Evolutionary conservation across 2,888 invertebrate species (phyloP).

Genomic region (Habrosyne pyritoides): DNA sequence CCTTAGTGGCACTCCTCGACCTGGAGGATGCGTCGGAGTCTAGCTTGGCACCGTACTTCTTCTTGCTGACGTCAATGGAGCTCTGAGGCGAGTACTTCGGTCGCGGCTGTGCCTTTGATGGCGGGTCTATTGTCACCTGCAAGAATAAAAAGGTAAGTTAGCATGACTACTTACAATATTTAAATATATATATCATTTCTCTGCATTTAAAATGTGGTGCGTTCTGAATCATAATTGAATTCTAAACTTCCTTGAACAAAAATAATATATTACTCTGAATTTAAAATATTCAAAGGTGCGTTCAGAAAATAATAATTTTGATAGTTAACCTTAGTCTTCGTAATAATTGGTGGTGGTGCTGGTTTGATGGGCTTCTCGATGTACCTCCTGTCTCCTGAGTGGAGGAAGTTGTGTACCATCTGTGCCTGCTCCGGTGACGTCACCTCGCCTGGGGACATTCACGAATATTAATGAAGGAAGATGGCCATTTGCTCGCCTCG

Average conservation of each 20-base stretch:
- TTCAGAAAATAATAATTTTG: no score
- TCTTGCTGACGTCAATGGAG: slow-evolving; percentile 70
- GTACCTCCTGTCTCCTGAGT: slow-evolving; percentile 95
- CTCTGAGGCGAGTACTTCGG: slow-evolving; percentile 76
- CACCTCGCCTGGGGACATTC: slow-evolving; percentile 84
- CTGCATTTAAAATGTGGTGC: no score
- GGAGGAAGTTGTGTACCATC: slow-evolving; percentile 93
- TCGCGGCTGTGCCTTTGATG: slow-evolving; percentile 63
- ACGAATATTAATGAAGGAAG: background rate
- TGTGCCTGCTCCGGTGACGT: slow-evolving; percentile 92
- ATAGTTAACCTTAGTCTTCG: slow-evolving; percentile 80
- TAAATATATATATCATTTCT: no score
- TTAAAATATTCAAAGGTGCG: no score
- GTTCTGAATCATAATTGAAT: no score
- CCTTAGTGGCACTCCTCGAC: slow-evolving; percentile 95
- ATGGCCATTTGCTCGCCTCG: no score
- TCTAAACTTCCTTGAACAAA: no score
- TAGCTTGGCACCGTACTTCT: slow-evolving; percentile 81
- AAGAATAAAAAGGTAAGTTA: background rate
- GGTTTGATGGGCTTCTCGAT: slow-evolving; percentile 93
- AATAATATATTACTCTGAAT: no score
- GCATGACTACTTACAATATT: no score
- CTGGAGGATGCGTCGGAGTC: slow-evolving; percentile 93
- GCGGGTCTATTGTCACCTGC: slow-evolving; percentile 79
- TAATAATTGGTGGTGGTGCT: slow-evolving; percentile 89